Evolutionary conservation across 2,888 invertebrate genomes (phyloP), one percentile per base, ranked within the genome.

Genomic region (Zhengitettix transpicula): DNA sequence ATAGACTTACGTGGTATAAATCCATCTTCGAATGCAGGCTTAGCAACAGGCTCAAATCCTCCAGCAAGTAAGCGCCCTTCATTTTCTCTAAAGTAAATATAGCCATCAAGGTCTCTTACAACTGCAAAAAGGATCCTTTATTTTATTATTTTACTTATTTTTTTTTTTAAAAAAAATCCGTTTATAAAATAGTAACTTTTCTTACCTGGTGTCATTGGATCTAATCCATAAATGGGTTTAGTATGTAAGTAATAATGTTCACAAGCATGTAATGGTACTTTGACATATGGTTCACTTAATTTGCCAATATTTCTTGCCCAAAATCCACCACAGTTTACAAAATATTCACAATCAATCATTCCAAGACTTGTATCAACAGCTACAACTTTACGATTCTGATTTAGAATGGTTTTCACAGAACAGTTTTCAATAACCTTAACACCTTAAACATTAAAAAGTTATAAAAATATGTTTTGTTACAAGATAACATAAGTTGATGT

Each of bases 321-420:
- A 75, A 94, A 90, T 10, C 98, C 98, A 40, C 90, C 88, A 71
- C 93, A 92, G 74, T 98, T 98, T 42, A 99, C 89, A 74, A 98
- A 97, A 72, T 84, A 87, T 66, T 93, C 84, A 73, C 96, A 96
- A 63, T 87, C 79, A 14, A 94, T 81, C 11, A 77, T 74, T 0
- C 94, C 94, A 2, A 77, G 75, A 8, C 80, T 81, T 0, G 94
- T 94, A 67, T 88, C 85, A 10, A 93, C 87, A 7, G 83, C 83
- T 15, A 79, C 75, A 1, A 94, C 85, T 66, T 77, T 78, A 9
- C 82, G 81, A 64, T 84, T 77, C 44, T 78, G 79, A 62, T 84
- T 84, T 61, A 81, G 71, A 12, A 93, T 79, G 67, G 81, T 81
- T 40, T 81, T 82, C 9, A 92, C 76, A 8, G 82, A 78, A 70